Conservation (phyloP, 2,797 vertebrate genomes). For the Lithobates sylvaticus region DNA sequence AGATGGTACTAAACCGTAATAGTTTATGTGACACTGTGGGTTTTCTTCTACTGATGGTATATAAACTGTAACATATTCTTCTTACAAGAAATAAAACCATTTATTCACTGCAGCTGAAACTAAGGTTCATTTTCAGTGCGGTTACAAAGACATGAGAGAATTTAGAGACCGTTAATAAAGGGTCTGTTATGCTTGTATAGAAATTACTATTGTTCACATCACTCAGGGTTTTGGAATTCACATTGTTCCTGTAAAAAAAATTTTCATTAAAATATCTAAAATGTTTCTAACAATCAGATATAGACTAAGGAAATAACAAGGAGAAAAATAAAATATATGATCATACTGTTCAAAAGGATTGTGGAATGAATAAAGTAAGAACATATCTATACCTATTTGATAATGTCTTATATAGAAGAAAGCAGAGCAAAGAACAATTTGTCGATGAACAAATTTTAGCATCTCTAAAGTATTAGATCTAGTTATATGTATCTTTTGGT, state of each 20-base stretch:
- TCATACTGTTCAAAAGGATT: slow-evolving; percentile 5
- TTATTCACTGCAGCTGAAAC: slow-evolving; percentile 18
- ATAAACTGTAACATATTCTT: slow-evolving; percentile 38
- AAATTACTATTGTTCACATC: slow-evolving; percentile 25
- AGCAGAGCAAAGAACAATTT: not conserved
- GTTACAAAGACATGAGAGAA: slow-evolving; percentile 21
- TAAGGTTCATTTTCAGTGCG: not conserved
- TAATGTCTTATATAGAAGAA: not conserved
- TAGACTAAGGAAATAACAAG: slow-evolving; percentile 8
- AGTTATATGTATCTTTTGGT: not conserved
- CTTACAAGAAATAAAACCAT: slow-evolving; percentile 48
- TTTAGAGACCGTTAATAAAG: slow-evolving; percentile 29
- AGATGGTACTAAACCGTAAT: slow-evolving; percentile 54
- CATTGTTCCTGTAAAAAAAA: slow-evolving; percentile 36
- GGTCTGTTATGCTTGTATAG: slow-evolving; percentile 16
- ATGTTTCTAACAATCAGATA: slow-evolving; percentile 30
- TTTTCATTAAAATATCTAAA: slow-evolving; percentile 14
- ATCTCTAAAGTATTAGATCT: not conserved
- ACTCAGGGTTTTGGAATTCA: slow-evolving; percentile 13
- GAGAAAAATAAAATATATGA: slow-evolving; percentile 26
- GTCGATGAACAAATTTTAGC: not conserved
- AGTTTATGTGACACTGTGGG: slow-evolving; percentile 52
- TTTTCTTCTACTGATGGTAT: slow-evolving; percentile 45
- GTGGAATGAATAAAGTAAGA: not conserved
- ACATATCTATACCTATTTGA: not conserved